A percentile compares a stretch with the other conserved stretches of the same genome.
phyloP scores from a whole-genome alignment of 2,888 invertebrate genomes.

The Tetanocera ferruginea region DNA sequence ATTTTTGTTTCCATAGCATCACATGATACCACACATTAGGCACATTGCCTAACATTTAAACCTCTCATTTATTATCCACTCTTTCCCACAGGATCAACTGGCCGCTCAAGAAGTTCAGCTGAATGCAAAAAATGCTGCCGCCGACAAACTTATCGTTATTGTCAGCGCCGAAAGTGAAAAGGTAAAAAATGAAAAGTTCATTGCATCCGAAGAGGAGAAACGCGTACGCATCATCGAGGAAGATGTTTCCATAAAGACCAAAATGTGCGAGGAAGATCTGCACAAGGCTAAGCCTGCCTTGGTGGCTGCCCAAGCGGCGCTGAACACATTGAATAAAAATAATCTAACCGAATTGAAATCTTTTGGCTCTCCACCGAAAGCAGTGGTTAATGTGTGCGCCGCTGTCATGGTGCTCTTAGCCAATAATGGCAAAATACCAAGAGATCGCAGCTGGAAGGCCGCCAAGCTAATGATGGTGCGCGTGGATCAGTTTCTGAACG shows the following conservation, averaged over 20 bases:
- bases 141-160: conserved; percentile 89
- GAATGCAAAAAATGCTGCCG: conserved; percentile 90
- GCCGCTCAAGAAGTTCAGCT: conserved; percentile 85
- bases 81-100: conserved; percentile 65
- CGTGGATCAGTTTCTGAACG: conserved; percentile 88
- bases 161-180: conserved; percentile 93
- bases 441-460: conserved; percentile 95
- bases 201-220: conserved; percentile 87
- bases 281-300: conserved; percentile 94
- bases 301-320: conserved; percentile 80
- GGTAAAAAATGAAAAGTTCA: conserved; percentile 88
- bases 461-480: conserved; percentile 92
- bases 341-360: conserved; percentile 96
- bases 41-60: not conserved
- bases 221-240: conserved; percentile 92
- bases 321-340: conserved; percentile 95
- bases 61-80: not conserved
- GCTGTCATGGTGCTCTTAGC: conserved; percentile 90
- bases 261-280: conserved; percentile 90
- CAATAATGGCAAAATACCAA: conserved; percentile 86
- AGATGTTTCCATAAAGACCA: conserved; percentile 88
- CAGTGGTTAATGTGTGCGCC: conserved; percentile 88
- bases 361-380: conserved; percentile 93
- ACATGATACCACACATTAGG: too few relatives aligned
- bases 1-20: too few relatives aligned